A percentile compares a stretch with the other conserved stretches of the same genome.
phyloP scores from a whole-genome alignment of 2,797 vertebrate species.

The Staurois parvus region DNA sequence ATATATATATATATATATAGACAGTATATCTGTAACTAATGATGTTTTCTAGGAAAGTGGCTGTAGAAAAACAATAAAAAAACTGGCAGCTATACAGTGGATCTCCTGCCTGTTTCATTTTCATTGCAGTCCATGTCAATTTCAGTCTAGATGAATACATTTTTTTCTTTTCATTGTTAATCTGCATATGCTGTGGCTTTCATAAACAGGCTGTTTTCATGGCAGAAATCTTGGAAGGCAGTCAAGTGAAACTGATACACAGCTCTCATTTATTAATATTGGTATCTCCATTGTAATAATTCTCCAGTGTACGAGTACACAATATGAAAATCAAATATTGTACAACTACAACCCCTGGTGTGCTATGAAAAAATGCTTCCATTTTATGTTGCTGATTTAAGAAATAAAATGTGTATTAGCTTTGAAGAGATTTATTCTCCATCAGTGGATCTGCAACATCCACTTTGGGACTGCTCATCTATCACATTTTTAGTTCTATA shows the following conservation, averaged over 20 bases:
- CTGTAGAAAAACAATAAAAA: constrained; percentile 21
- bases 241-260: constrained; percentile 50
- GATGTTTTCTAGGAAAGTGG: neutral
- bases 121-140: constrained; percentile 40
- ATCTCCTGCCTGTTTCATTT: constrained; percentile 46
- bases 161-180: constrained; percentile 54
- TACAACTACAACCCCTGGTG: constrained; percentile 16
- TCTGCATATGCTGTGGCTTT: constrained; percentile 44
- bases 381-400: constrained; percentile 8
- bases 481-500: constrained; percentile 5
- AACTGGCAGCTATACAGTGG: constrained; percentile 28
- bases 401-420: constrained; percentile 11
- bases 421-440: constrained; percentile 36
- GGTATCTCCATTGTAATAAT: constrained; percentile 47
- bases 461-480: neutral
- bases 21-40: too few species aligned
- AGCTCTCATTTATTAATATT: constrained; percentile 46
- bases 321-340: constrained; percentile 41
- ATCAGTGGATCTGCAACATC: neutral
- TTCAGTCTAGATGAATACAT: constrained; percentile 50
- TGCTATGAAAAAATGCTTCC: constrained; percentile 26
- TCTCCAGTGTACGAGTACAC: constrained; percentile 33
- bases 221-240: constrained; percentile 37
- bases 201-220: constrained; percentile 41
- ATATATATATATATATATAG: too few species aligned